Conservation (phyloP, 2,113 vertebrate species). For the Limanda limanda region DNA sequence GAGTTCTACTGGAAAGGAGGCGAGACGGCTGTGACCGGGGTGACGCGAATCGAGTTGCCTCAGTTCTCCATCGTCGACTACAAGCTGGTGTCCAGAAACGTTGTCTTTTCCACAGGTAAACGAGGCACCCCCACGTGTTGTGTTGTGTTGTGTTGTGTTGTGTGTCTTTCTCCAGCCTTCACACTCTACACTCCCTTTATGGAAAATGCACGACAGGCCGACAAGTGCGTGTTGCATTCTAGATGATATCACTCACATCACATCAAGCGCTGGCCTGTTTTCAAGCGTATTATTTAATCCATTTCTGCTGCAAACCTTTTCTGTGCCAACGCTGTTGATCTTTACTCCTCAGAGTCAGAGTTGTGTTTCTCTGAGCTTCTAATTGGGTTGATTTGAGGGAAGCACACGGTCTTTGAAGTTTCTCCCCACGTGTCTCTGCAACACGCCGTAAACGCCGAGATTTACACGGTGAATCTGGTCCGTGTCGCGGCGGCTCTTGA, state of each 20-base stretch:
- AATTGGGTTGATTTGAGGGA: constrained; percentile 64
- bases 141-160: neutral
- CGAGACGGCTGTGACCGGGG: constrained; percentile 92
- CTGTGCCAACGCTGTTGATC: constrained; percentile 42
- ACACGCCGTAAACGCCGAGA: neutral
- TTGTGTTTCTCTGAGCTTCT: constrained; percentile 58
- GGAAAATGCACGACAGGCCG: constrained; percentile 5
- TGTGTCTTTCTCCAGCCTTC: neutral
- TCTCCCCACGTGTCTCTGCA: constrained; percentile 24
- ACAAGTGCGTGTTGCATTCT: neutral
- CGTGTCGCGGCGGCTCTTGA: constrained; percentile 4
- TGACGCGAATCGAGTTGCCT: constrained; percentile 92
- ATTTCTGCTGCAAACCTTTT: constrained; percentile 21
- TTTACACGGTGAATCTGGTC: neutral
- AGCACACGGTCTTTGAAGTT: constrained; percentile 57
- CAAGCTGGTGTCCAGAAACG: constrained; percentile 93
- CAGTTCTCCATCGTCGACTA: constrained; percentile 97
- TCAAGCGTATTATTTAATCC: constrained; percentile 43
- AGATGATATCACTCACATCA: constrained; percentile 34
- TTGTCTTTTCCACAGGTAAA: constrained; percentile 95
- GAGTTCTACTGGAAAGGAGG: constrained; percentile 97
- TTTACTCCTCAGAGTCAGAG: constrained; percentile 47
- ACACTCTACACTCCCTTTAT: constrained; percentile 9
- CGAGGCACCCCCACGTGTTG: neutral
- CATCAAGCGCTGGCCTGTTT: constrained; percentile 29